phyloP scores from a whole-genome alignment of 2,797 vertebrate species.

The Protonibea diacanthus region DNA sequence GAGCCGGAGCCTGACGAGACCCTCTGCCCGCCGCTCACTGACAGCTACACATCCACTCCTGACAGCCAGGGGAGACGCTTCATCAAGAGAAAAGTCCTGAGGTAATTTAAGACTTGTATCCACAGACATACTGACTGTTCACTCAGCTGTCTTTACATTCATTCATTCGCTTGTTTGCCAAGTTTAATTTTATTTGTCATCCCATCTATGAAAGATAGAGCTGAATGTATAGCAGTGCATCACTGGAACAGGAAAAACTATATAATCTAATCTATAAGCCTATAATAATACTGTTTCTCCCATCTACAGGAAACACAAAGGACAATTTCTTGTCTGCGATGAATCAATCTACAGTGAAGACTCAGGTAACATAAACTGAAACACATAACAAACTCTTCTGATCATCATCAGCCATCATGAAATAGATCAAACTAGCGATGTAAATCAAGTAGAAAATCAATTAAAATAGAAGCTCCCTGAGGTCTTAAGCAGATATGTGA shows the following conservation, averaged over 20 bases:
- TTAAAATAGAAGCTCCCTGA: background rate
- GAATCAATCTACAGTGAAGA: conserved; percentile 84
- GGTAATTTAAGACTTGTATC: conserved; percentile 60
- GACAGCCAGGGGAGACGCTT: conserved; percentile 56
- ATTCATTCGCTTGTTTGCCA: background rate
- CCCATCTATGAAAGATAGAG: background rate
- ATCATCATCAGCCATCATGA: background rate
- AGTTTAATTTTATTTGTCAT: background rate
- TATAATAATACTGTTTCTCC: background rate
- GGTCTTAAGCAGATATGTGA: background rate
- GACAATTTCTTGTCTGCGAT: conserved; percentile 79
- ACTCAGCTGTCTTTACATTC: background rate
- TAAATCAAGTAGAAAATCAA: background rate
- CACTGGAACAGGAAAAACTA: too few species aligned
- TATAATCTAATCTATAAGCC: too few species aligned
- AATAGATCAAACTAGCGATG: too few species aligned
- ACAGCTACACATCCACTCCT: conserved; percentile 58
- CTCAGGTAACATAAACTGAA: conserved; percentile 72
- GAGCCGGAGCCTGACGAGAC: conserved; percentile 50
- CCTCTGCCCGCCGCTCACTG: conserved; percentile 27
- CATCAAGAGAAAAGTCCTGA: conserved; percentile 85
- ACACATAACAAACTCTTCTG: background rate
- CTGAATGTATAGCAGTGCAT: too few species aligned
- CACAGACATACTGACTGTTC: background rate
- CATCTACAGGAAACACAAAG: conserved; percentile 79